These are phyloP conservation scores for Pandion haliaetus DNA, from an alignment of 2,113 vertebrate genomes.

Conservation along the genomic window DNA sequence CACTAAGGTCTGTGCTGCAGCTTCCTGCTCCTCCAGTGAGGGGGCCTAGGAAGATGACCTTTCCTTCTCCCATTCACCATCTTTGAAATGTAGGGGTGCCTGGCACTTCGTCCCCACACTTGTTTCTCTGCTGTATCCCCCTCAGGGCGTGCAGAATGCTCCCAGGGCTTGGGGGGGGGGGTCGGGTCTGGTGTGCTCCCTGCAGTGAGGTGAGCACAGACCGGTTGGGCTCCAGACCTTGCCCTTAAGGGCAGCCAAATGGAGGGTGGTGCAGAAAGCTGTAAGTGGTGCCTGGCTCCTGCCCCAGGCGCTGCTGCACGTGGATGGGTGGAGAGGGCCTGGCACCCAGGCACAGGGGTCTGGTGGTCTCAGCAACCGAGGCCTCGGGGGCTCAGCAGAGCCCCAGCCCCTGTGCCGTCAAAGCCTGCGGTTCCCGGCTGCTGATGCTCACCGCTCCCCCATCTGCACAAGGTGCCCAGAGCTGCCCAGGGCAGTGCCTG, in stretches of 20 bases:
- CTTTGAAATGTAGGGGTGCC: not conserved
- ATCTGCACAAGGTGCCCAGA: not conserved
- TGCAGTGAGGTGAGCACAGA: not conserved
- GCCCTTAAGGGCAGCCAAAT: not conserved
- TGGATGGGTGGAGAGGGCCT: not conserved
- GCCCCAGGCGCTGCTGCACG: accelerated
- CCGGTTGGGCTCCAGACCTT: accelerated
- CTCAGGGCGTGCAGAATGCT: accelerated
- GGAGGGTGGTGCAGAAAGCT: not conserved
- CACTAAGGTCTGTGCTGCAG: not conserved
- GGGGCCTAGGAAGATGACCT: not conserved
- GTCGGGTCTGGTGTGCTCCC: not conserved
- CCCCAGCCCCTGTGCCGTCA: not conserved
- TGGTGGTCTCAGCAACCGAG: not conserved
- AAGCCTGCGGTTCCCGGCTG: not conserved
- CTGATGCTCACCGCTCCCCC: not conserved
- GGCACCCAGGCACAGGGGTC: not conserved
- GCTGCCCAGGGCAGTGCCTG: not conserved
- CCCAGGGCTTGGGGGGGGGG: no score
- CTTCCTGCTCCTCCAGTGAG: not conserved
- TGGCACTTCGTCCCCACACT: accelerated
- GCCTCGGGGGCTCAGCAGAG: no score
- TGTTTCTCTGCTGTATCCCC: not conserved
- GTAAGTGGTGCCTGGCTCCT: not conserved
- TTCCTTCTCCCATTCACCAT: not conserved